Conservation (phyloP, 1,140 invertebrate species). For the Saccostrea cuccullata region DNA sequence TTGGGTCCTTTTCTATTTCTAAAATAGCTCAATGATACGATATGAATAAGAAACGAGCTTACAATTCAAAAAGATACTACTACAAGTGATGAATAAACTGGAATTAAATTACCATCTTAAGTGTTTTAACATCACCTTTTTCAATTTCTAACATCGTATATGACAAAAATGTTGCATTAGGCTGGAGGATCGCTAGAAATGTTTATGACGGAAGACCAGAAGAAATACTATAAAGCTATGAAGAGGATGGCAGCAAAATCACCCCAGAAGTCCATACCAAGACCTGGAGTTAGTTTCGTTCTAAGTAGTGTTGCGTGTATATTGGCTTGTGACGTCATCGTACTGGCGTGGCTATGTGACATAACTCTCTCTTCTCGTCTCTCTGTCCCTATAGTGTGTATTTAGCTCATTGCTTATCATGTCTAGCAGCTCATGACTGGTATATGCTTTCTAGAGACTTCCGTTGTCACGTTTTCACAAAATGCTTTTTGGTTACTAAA, state of each 20-base stretch:
- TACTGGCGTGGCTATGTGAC: neutral
- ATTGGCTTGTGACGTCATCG: slow-evolving; percentile 24
- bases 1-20: too few species aligned
- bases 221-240: slow-evolving; percentile 99
- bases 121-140: neutral
- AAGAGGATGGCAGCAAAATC: slow-evolving; percentile 99
- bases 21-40: too few species aligned
- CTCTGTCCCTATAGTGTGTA: slow-evolving; percentile 8
- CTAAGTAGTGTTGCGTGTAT: slow-evolving; percentile 1
- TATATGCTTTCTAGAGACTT: neutral
- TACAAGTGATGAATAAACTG: too few species aligned
- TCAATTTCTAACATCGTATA: slow-evolving; percentile 7
- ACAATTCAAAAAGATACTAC: too few species aligned
- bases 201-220: slow-evolving; percentile 99
- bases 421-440: neutral
- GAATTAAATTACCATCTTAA: too few species aligned
- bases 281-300: slow-evolving; percentile 83
- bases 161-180: slow-evolving; percentile 65
- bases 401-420: slow-evolving; percentile 22
- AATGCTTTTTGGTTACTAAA: too few species aligned
- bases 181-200: slow-evolving; percentile 98
- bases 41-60: too few species aligned
- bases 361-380: slow-evolving; percentile 30
- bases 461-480: neutral
- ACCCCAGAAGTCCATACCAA: slow-evolving; percentile 97